Evolutionary conservation across 35 echinoderm and acorn worm species (phyloP), one percentile per base, ranked within the genome.

Genomic region (Lytechinus pictus): DNA sequence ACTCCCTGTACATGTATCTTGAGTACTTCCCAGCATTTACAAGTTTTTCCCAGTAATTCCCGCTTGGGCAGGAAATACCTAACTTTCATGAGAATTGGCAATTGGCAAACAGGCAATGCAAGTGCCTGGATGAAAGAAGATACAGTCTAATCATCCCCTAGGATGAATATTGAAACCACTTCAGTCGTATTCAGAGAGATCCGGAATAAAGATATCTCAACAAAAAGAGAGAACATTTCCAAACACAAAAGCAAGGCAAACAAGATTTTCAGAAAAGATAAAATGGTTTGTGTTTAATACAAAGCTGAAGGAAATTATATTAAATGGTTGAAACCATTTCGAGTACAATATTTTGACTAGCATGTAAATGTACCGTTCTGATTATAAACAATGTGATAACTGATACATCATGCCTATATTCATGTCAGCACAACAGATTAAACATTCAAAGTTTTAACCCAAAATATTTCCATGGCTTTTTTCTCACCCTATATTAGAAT

Each of bases 201-300:
- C 66, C 21, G n/a, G 66, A 79, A 79, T 79, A 79, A 79, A 79
- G 66, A 79, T 79, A 79, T 24, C 66, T 79, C 66, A 79, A 79
- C 66, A 79, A 79, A 79, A 44, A 79, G 12, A n/a, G 66, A 79
- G 6, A 79, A 7, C 66, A n/a, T 79, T 16, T 79, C 66, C 8
- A 16, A 16, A 79, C 66, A n/a, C n/a, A 24, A 16, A 24, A 79
- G 66, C 66, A 79, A 7, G 66, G 66, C n/a, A n/a, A 79, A 79
- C 66, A 79, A 79, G 19, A 79, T 79, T 79, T 24, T 24, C 33
- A 44, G 33, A 44, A 44, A 44, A 44, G 33, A 44, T 44, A 44
- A 44, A 44, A 44, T 44, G 33, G 33, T 44, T 44, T 44, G 33
- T 44, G 33, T 44, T 44, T 44, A 44, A 44, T 44, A 44, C 33